These are phyloP conservation scores for Hemiprocne comata DNA, from an alignment of 2,113 vertebrate genomes.

Conservation along the genomic window DNA sequence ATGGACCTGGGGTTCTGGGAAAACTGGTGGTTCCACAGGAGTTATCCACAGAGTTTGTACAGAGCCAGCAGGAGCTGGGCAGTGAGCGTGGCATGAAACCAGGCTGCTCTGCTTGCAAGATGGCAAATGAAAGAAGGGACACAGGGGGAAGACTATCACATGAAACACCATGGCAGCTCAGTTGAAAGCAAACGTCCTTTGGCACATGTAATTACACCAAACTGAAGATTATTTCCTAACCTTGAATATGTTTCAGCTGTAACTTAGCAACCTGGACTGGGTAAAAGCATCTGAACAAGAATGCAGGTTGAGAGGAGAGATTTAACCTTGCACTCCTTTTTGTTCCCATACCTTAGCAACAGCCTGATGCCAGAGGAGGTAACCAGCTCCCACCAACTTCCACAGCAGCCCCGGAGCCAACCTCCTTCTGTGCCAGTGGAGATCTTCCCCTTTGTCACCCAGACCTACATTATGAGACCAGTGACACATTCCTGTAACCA, in stretches of 20 bases:
- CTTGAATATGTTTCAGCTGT: background rate
- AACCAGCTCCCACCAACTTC: background rate
- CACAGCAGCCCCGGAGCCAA: rapidly evolving
- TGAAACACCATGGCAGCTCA: background rate
- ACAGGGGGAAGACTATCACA: background rate
- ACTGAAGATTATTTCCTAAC: background rate
- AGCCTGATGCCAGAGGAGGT: rapidly evolving
- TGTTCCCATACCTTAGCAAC: background rate
- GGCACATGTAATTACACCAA: background rate
- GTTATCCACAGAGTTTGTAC: background rate
- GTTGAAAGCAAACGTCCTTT: background rate
- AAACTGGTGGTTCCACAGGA: background rate
- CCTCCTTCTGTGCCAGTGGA: background rate
- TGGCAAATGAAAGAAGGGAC: background rate
- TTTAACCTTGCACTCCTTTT: background rate
- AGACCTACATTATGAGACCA: background rate
- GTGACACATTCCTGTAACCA: background rate
- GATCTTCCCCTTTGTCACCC: background rate
- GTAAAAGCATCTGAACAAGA: background rate
- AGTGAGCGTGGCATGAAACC: rapidly evolving
- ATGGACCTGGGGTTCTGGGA: background rate
- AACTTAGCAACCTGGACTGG: background rate
- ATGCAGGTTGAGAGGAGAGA: background rate
- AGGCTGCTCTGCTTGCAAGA: background rate
- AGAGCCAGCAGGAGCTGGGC: background rate